Evolutionary conservation across 92 coral and sea anemone species (phyloP).

Genomic region (Bergia sp.): DNA sequence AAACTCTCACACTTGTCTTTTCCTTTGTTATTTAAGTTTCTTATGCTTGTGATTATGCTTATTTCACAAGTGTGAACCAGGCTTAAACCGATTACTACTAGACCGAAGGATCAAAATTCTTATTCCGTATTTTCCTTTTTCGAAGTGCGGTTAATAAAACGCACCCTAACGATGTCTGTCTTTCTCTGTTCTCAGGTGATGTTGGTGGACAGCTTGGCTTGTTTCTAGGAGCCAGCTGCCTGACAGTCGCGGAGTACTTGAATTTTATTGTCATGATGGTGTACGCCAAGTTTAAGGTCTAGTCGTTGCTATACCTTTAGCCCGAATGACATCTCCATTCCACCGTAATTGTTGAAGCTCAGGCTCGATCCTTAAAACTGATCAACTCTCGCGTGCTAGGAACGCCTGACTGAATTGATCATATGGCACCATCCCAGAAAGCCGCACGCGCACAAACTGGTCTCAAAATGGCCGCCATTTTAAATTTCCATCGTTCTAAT

Average conservation of each 20-base stretch:
- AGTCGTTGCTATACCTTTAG: background rate
- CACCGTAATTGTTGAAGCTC: background rate
- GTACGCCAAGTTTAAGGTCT: slow-evolving; percentile 58
- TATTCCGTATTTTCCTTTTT: background rate
- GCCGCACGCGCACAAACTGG: no score
- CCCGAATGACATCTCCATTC: background rate
- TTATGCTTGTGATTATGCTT: no score
- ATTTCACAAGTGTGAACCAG: no score
- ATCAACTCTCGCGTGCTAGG: no score
- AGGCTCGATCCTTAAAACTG: background rate
- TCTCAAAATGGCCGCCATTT: no score
- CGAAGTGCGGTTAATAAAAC: background rate
- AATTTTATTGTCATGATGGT: slow-evolving; percentile 74
- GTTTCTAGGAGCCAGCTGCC: slow-evolving; percentile 88
- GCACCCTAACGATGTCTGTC: background rate
- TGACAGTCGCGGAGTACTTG: slow-evolving; percentile 80
- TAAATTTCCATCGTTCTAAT: no score
- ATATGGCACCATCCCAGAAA: no score
- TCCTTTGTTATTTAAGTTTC: no score
- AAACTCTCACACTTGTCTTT: no score
- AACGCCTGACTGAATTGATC: no score
- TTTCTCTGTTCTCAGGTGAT: slow-evolving; percentile 60
- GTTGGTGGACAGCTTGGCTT: slow-evolving; percentile 93
- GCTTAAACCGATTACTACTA: no score
- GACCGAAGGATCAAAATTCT: no score